Evolutionary conservation across 2,888 invertebrate species (phyloP).

Genomic region (Bhutanitis thaidina): DNA sequence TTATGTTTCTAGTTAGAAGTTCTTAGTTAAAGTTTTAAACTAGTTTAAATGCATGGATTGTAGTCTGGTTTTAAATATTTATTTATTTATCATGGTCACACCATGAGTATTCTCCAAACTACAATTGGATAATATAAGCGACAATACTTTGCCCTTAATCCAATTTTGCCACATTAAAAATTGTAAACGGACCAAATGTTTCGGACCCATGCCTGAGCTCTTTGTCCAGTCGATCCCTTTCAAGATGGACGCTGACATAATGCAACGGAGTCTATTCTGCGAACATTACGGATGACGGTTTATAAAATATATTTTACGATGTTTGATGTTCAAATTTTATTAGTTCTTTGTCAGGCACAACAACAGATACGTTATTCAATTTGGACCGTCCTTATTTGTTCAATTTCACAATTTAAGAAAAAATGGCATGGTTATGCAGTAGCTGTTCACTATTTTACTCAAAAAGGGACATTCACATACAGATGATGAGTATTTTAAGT

Average conservation of each 20-base stretch:
- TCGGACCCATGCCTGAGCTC: slow-evolving; percentile 39
- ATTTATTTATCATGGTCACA: slow-evolving; percentile 5
- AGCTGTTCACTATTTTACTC: no score
- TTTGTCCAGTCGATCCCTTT: slow-evolving; percentile 57
- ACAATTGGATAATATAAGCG: slow-evolving; percentile 49
- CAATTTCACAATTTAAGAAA: not conserved
- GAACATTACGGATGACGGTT: slow-evolving; percentile 59
- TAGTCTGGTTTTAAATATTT: no score
- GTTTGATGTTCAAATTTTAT: slow-evolving; percentile 37
- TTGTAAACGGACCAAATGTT: slow-evolving; percentile 58
- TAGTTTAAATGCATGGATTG: no score
- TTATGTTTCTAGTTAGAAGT: no score
- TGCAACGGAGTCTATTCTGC: slow-evolving; percentile 46
- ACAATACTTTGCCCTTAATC: slow-evolving; percentile 59
- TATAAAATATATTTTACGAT: slow-evolving; percentile 54
- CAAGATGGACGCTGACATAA: slow-evolving; percentile 41
- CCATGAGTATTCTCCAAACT: slow-evolving; percentile 42
- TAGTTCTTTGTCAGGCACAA: slow-evolving; percentile 11
- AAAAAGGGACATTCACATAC: no score
- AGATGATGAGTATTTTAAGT: no score
- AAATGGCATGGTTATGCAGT: no score
- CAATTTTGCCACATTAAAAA: slow-evolving; percentile 65
- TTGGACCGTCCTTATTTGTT: slow-evolving; percentile 2
- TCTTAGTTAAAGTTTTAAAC: no score
- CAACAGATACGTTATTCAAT: slow-evolving; percentile 12